Evolutionary conservation across 64 coral and sea anemone genomes (phyloP).

Genomic region (Stichodactyla mertensii): DNA sequence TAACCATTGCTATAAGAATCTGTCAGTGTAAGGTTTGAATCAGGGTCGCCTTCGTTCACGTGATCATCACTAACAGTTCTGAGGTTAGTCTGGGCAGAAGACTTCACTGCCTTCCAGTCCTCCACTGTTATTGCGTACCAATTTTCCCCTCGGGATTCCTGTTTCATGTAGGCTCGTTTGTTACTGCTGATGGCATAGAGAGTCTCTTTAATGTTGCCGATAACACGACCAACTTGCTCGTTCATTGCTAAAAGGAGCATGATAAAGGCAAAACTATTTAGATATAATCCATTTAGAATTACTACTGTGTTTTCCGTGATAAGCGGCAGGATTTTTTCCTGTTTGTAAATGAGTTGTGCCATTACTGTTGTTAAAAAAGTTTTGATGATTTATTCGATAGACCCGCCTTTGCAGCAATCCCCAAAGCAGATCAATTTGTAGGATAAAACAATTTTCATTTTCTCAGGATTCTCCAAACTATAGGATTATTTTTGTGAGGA

Average conservation of each 20-base stretch:
- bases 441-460: no score
- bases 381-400: no score
- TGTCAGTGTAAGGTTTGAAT: not conserved
- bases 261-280: not conserved
- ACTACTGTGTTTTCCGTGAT: not conserved
- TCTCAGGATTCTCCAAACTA: no score
- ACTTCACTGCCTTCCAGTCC: conserved; percentile 21
- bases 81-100: not conserved
- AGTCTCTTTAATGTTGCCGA: conserved; percentile 31
- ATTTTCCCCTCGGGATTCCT: not conserved
- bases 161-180: conserved; percentile 57
- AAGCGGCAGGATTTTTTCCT: no score
- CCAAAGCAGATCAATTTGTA: no score
- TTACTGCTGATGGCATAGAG: conserved; percentile 58
- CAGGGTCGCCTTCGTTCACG: not conserved
- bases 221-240: conserved; percentile 47
- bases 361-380: no score
- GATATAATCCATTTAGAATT: not conserved
- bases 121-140: conserved; percentile 48
- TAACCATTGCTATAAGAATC: not conserved
- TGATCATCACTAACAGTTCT: conserved; percentile 23
- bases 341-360: no score
- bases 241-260: conserved; percentile 36
- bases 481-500: not conserved
- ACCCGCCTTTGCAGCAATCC: no score